Evolutionary conservation across 2,888 invertebrate species (phyloP).

Genomic region (Cephus sareptanus): DNA sequence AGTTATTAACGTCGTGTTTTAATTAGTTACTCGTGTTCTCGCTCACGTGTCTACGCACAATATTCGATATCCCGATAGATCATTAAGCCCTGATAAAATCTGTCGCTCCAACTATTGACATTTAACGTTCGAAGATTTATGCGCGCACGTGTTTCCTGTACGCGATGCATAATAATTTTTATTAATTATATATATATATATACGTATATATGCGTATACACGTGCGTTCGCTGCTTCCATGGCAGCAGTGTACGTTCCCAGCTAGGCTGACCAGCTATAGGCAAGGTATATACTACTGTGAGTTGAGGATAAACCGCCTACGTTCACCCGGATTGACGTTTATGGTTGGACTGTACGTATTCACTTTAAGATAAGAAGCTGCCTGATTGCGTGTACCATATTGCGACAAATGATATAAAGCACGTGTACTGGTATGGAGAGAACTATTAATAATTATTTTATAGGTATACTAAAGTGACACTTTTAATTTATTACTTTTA

Average conservation of each 20-base stretch:
- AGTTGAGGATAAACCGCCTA: constrained; percentile 36
- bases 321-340: constrained; percentile 30
- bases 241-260: constrained; percentile 18
- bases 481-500: background rate
- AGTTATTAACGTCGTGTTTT: constrained; percentile 29
- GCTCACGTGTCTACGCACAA: background rate
- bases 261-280: constrained; percentile 17
- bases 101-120: constrained; percentile 22
- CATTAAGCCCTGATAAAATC: constrained; percentile 28
- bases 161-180: constrained; percentile 41
- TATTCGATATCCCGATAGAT: constrained; percentile 18
- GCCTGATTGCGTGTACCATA: background rate
- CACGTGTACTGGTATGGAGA: constrained; percentile 6
- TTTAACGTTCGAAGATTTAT: constrained; percentile 33
- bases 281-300: constrained; percentile 17
- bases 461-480: background rate
- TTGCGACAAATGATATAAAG: background rate
- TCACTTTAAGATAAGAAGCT: constrained; percentile 29
- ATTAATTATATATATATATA: constrained; percentile 42
- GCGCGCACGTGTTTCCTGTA: constrained; percentile 16
- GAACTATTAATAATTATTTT: constrained; percentile 20
- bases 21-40: constrained; percentile 32
- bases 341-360: constrained; percentile 32
- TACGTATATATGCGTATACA: background rate
- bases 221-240: background rate